These are phyloP conservation scores for Brachylomia viminalis DNA, from an alignment of 2,888 invertebrate species.

Conservation along the genomic window DNA sequence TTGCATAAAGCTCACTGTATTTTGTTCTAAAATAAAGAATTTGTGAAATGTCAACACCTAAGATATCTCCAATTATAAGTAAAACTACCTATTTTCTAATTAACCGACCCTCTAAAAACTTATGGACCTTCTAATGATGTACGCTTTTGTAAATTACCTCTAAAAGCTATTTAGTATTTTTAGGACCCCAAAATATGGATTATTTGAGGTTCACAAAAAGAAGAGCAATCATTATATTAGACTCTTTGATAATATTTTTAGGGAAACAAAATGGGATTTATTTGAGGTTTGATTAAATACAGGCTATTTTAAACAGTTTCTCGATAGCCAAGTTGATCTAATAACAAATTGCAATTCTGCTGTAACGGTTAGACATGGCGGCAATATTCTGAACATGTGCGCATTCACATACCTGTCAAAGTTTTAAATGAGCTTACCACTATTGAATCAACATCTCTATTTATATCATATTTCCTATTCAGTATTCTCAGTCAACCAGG, in stretches of 20 bases:
- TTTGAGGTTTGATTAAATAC: too few species aligned
- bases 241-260: too few species aligned
- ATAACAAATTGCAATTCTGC: background rate
- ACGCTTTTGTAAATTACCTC: too few species aligned
- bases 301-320: background rate
- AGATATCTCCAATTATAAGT: background rate
- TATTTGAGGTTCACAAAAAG: too few species aligned
- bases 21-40: background rate
- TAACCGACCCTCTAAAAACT: too few species aligned
- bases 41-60: too few species aligned
- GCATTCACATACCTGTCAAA: too few species aligned
- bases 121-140: too few species aligned
- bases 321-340: background rate
- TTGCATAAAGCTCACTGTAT: background rate
- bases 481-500: constrained; percentile 35
- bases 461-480: constrained; percentile 7
- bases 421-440: background rate
- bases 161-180: too few species aligned
- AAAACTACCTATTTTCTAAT: background rate
- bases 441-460: background rate
- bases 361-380: background rate
- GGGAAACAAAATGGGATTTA: too few species aligned
- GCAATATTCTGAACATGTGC: background rate
- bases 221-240: too few species aligned
- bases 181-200: too few species aligned